Base-by-base conservation (phyloP, 2,113 vertebrate genomes). In the Cranoglanis bouderius region DNA sequence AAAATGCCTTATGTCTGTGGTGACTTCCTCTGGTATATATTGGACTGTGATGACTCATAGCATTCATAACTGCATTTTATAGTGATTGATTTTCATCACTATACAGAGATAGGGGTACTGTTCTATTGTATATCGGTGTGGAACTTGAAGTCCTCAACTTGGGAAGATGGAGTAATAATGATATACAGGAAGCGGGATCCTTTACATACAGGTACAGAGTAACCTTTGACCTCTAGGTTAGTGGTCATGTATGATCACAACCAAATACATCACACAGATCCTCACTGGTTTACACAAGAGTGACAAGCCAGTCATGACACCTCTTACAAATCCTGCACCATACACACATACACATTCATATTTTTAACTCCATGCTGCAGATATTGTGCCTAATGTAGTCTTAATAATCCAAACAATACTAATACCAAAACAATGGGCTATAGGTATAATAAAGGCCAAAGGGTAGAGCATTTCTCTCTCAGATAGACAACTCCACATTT, bases 11-110 rank as follows among this genome's bases (percentile, higher is more conserved):
- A n/a, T n/a, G n/a, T n/a, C n/a, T n/a, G n/a, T n/a, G n/a, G n/a
- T n/a, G n/a, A n/a, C n/a, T n/a, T n/a, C n/a, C n/a, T n/a, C n/a
- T n/a, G n/a, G n/a, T 82, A 40, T 83, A 61, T 83, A 61, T 40
- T 85, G 46, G 40, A 53, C n/a, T 72, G 3, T 46, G 24, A 19
- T 51, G n/a, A 18, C 46, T 74, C 19, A 26, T 74, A 32, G 49
- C 32, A 57, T 86, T 74, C 70, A 74, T 40, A 75, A 75, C 19
- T 55, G 70, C 67, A 57, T 86, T 70, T 40, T 74, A 86, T 74
- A 40, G 6, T 38, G 67, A 85, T 38, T 85, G 65, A 72, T 38
- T 35, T 74, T 74, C 9, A 72, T 40, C 67, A 55, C 49, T 43
- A 72, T 74, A 55, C 43, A 72, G 46, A 65, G 24, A 46, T 10